A percentile compares a stretch with the other conserved stretches of the same genome.
phyloP scores from a whole-genome alignment of 92 coral and sea anemone genomes.

The Epizoanthus illoricatus region DNA sequence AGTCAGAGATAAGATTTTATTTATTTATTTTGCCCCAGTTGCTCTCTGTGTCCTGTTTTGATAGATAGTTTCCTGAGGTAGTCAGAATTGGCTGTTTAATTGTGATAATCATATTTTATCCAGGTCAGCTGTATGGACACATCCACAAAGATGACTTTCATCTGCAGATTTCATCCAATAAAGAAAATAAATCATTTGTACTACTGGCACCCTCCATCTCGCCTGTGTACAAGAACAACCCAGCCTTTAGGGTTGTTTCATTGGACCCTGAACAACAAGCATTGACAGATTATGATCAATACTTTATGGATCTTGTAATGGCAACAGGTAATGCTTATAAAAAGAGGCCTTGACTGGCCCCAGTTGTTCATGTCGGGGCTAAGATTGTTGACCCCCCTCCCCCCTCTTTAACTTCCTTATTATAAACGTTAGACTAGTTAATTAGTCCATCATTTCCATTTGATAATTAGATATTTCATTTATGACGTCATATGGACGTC shows the following conservation, averaged over 20 bases:
- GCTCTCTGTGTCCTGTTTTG: no score
- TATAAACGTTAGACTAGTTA: no score
- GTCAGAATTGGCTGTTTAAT: not conserved
- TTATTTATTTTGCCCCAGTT: no score
- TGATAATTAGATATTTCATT: no score
- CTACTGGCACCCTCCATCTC: constrained; percentile 78
- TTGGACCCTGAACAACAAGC: constrained; percentile 62
- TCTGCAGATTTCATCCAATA: constrained; percentile 50
- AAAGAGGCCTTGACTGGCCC: no score
- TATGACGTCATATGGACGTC: no score
- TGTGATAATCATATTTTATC: not conserved
- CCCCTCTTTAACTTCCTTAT: no score
- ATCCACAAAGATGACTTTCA: constrained; percentile 89
- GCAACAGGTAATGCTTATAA: constrained; percentile 74
- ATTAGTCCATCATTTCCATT: no score
- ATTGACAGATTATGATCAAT: constrained; percentile 77
- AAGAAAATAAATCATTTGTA: constrained; percentile 52
- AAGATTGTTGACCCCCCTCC: no score
- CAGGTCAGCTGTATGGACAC: constrained; percentile 92
- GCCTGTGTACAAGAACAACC: constrained; percentile 82
- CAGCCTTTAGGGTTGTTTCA: constrained; percentile 77
- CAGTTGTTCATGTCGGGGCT: no score
- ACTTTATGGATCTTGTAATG: constrained; percentile 87
- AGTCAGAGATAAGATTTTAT: no score
- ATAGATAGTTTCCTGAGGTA: no score